Conservation (phyloP, 2,888 invertebrate genomes). For the Polyommatus iphigenia region DNA sequence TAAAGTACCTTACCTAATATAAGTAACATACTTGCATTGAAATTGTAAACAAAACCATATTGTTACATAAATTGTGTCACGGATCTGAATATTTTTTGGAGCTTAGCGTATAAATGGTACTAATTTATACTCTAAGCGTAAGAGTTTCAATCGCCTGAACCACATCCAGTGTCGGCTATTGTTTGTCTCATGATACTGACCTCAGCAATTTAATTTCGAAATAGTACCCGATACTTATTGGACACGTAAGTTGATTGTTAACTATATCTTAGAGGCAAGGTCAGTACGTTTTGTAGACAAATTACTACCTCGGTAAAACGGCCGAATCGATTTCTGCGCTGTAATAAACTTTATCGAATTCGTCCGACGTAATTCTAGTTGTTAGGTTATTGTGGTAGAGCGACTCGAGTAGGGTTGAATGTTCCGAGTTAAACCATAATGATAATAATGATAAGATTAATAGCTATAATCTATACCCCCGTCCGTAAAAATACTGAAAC, state of each 20-base stretch:
- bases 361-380: slow-evolving; percentile 16
- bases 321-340: slow-evolving; percentile 34
- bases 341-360: slow-evolving; percentile 30
- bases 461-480: background rate
- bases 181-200: slow-evolving; percentile 53
- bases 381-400: slow-evolving; percentile 15
- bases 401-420: background rate
- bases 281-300: slow-evolving; percentile 54
- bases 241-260: slow-evolving; percentile 62
- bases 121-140: background rate
- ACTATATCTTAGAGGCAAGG: slow-evolving; percentile 47
- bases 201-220: slow-evolving; percentile 62
- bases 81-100: too few relatives aligned
- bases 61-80: too few relatives aligned
- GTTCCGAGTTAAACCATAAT: background rate
- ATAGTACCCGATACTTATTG: slow-evolving; percentile 54
- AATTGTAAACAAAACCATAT: too few relatives aligned
- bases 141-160: slow-evolving; percentile 17
- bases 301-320: slow-evolving; percentile 50
- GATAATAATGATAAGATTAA: background rate
- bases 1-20: too few relatives aligned
- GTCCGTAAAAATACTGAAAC: background rate
- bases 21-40: too few relatives aligned
- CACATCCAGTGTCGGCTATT: slow-evolving; percentile 38
- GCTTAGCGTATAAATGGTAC: too few relatives aligned